Evolutionary conservation across 2,113 vertebrate genomes (phyloP).

Genomic region (Cynocephalus volans): DNA sequence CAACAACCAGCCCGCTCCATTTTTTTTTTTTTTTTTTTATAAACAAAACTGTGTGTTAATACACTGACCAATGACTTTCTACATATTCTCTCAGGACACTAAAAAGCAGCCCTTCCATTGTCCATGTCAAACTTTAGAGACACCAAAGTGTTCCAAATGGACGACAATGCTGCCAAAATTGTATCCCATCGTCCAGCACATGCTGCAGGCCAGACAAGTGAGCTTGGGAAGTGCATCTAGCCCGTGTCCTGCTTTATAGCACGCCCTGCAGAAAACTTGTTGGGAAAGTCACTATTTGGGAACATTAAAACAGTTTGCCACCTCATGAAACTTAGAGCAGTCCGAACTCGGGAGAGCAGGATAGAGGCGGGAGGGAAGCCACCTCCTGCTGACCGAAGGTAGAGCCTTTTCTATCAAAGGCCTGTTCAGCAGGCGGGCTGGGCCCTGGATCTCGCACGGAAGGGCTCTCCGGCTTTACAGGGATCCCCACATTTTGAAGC

Average conservation of each 20-base stretch:
- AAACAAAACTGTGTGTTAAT: too few species aligned
- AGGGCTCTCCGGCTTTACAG: not conserved
- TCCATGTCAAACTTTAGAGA: not conserved
- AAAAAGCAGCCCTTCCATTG: not conserved
- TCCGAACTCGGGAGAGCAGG: too few species aligned
- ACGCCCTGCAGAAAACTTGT: not conserved
- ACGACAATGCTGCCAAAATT: not conserved
- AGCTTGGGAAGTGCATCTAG: not conserved
- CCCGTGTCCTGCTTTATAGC: not conserved
- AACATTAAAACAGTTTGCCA: slow-evolving; percentile 28
- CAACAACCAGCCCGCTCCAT: not conserved
- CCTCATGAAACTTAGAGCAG: too few species aligned
- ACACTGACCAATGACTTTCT: not conserved
- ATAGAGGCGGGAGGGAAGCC: not conserved
- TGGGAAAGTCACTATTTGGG: not conserved
- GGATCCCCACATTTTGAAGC: not conserved
- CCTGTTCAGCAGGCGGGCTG: not conserved
- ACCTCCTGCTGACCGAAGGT: not conserved
- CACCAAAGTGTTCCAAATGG: not conserved
- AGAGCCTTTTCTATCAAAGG: not conserved
- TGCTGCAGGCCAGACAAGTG: not conserved
- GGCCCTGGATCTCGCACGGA: too few species aligned
- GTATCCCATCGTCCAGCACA: not conserved
- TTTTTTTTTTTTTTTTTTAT: too few species aligned
- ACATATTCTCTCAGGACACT: not conserved